Conservation (phyloP, 2,888 invertebrate species). For the Achlya flavicornis region DNA sequence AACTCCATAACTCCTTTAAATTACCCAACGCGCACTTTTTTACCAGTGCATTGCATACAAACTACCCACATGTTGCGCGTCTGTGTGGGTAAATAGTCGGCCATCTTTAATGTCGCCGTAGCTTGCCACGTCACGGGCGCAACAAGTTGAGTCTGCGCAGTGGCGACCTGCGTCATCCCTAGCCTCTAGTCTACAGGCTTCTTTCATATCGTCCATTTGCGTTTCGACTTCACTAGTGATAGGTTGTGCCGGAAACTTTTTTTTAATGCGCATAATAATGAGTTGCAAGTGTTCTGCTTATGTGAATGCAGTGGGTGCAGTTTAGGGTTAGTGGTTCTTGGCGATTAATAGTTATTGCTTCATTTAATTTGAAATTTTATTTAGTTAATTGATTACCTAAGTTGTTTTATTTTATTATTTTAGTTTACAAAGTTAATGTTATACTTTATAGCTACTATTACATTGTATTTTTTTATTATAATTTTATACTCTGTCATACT, state of each 20-base stretch:
- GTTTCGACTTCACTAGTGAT: neutral
- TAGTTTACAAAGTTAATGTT: too few species aligned
- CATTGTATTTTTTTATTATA: neutral
- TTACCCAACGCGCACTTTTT: too few species aligned
- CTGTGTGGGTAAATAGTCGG: neutral
- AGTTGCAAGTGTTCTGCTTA: neutral
- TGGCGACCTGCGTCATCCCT: neutral
- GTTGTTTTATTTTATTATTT: too few species aligned
- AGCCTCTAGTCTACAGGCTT: neutral
- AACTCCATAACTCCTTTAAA: too few species aligned
- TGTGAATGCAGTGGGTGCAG: neutral
- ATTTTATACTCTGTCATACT: too few species aligned
- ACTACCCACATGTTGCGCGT: neutral
- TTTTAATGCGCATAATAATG: neutral
- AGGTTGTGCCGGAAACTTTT: neutral
- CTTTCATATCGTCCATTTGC: neutral
- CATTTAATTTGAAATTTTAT: neutral
- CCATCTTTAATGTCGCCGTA: neutral
- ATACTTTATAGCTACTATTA: too few species aligned
- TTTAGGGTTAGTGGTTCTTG: neutral
- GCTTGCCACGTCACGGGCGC: neutral
- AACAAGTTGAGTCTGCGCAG: conserved; percentile 1
- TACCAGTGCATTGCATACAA: too few species aligned
- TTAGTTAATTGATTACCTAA: too few species aligned
- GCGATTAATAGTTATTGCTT: neutral